Conservation (phyloP, 2,888 invertebrate species). For the Ametastegia equiseti region DNA sequence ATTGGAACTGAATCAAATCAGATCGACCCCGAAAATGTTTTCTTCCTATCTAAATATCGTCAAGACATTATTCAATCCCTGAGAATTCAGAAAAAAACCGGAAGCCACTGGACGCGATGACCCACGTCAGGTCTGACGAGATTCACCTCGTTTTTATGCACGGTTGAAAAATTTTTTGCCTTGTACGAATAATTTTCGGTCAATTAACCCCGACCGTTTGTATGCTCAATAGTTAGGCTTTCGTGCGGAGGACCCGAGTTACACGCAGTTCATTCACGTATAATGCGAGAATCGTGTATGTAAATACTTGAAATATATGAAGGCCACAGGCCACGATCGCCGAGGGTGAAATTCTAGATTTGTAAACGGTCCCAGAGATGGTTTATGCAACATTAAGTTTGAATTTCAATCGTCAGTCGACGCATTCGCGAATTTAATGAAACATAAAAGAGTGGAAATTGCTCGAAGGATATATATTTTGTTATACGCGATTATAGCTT, state of each 20-base stretch:
- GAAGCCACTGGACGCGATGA: neutral
- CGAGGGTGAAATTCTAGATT: neutral
- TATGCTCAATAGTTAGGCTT: neutral
- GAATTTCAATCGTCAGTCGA: neutral
- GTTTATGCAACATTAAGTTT: neutral
- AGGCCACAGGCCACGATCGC: neutral
- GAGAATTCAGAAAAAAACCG: neutral
- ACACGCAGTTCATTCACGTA: neutral
- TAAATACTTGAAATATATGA: neutral
- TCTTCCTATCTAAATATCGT: neutral
- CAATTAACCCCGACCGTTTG: conserved; percentile 12
- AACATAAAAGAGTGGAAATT: neutral
- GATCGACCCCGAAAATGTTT: neutral
- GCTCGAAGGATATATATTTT: neutral
- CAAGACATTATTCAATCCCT: conserved; percentile 4
- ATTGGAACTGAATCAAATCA: neutral
- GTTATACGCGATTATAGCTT: neutral
- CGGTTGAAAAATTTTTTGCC: neutral
- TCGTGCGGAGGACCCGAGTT: neutral
- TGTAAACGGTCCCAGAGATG: neutral
- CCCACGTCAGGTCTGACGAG: neutral
- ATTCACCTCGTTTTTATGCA: neutral
- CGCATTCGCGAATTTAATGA: neutral
- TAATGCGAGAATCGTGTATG: neutral
- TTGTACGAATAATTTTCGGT: conserved; percentile 19